A percentile compares a stretch with the other conserved stretches of the same genome.
phyloP scores from a whole-genome alignment of 2,113 vertebrate genomes.

The Harpagus bidentatus region DNA sequence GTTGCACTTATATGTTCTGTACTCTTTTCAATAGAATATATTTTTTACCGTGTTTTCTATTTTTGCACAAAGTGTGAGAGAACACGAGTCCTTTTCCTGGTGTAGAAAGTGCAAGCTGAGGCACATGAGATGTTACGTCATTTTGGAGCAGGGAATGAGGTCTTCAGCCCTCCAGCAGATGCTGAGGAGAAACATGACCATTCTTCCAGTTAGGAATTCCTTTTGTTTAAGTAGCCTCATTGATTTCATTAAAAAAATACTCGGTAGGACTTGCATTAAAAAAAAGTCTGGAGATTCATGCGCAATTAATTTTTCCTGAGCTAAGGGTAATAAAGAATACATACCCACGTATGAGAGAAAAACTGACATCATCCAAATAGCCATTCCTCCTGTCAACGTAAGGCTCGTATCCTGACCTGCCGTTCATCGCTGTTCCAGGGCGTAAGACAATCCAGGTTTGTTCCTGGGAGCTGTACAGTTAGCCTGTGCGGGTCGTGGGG shows the following conservation, averaged over 20 bases:
- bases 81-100: not conserved
- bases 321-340: not conserved
- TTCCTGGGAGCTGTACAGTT: not conserved
- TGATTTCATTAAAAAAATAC: not conserved
- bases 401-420: not conserved
- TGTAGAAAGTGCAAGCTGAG: not conserved
- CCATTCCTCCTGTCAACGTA: fast-evolving
- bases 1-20: not conserved
- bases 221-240: not conserved
- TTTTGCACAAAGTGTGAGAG: not conserved
- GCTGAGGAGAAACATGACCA: not conserved
- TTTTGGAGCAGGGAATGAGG: not conserved
- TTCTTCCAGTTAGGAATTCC: not conserved
- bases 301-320: not conserved
- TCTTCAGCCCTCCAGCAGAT: not conserved
- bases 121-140: fast-evolving
- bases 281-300: not conserved
- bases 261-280: not conserved
- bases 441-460: too few relatives aligned
- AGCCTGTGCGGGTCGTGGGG: fast-evolving
- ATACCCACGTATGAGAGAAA: not conserved
- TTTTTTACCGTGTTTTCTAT: not conserved
- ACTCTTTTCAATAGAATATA: not conserved
- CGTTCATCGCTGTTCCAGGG: not conserved
- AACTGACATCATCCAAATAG: not conserved